Percentiles rank a stretch among this genome's conserved stretches.
These are phyloP conservation scores for Cephus pygmeus DNA, from an alignment of 2,888 invertebrate genomes.

Conservation along the genomic window DNA sequence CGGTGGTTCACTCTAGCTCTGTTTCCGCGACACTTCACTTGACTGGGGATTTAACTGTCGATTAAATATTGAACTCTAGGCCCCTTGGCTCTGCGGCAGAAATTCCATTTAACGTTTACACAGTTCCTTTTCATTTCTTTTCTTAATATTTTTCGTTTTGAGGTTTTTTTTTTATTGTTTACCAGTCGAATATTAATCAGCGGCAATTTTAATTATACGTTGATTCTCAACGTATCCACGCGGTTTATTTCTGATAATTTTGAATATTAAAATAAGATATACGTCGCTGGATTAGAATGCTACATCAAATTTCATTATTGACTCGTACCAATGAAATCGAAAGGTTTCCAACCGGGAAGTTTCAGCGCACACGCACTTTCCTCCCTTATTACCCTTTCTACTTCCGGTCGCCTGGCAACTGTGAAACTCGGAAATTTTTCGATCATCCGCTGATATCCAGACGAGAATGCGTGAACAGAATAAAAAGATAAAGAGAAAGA, in stretches of 20 bases:
- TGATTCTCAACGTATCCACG: background rate
- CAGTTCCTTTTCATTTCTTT: background rate
- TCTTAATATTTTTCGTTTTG: background rate
- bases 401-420: background rate
- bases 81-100: background rate
- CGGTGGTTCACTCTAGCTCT: background rate
- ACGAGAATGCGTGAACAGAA: conserved; percentile 14
- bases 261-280: background rate
- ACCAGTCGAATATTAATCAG: background rate
- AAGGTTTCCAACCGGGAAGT: background rate
- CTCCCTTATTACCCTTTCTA: background rate
- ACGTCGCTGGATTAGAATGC: background rate
- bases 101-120: background rate
- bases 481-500: background rate
- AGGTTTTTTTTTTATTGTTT: background rate
- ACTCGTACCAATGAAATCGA: background rate
- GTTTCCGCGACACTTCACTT: background rate
- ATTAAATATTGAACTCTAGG: background rate
- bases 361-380: background rate
- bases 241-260: background rate
- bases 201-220: background rate
- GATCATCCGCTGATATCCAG: conserved; percentile 17
- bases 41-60: background rate
- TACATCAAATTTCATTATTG: background rate
- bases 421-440: background rate